Conservation (phyloP, 2,797 vertebrate species). For the Chloroceryle inda region DNA sequence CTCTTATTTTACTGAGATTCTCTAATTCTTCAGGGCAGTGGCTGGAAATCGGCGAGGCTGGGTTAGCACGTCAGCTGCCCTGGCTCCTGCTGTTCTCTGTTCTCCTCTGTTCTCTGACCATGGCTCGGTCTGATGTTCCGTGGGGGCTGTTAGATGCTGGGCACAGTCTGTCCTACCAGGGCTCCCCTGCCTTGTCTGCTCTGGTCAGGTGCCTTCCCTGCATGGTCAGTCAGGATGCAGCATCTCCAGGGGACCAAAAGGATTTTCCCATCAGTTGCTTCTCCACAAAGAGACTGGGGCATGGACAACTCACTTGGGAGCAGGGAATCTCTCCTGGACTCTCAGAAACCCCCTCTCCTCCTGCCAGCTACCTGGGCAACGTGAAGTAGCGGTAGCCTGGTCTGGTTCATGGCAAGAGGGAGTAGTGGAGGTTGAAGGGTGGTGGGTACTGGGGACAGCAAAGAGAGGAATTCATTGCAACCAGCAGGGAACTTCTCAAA, state of each 20-base stretch:
- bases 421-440: not conserved
- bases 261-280: not conserved
- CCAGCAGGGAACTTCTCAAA: not conserved
- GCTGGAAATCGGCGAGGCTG: not conserved
- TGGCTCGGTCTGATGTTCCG: not conserved
- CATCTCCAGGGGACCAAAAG: not conserved
- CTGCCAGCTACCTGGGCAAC: not conserved
- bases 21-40: not conserved
- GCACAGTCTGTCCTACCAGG: not conserved
- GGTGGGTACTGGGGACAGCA: not conserved
- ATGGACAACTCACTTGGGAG: not conserved
- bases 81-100: not conserved
- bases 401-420: not conserved
- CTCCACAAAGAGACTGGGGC: not conserved
- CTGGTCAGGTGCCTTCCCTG: not conserved
- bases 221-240: not conserved
- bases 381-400: not conserved
- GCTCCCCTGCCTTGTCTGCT: not conserved
- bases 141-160: rapidly evolving
- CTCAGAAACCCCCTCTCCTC: not conserved
- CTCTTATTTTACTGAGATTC: not conserved
- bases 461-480: not conserved
- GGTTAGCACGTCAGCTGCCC: not conserved
- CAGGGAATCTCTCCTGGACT: not conserved
- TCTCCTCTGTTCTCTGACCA: not conserved